These are phyloP conservation scores for Seira sanloemensis DNA, from an alignment of 2,888 invertebrate genomes.

Conservation along the genomic window DNA sequence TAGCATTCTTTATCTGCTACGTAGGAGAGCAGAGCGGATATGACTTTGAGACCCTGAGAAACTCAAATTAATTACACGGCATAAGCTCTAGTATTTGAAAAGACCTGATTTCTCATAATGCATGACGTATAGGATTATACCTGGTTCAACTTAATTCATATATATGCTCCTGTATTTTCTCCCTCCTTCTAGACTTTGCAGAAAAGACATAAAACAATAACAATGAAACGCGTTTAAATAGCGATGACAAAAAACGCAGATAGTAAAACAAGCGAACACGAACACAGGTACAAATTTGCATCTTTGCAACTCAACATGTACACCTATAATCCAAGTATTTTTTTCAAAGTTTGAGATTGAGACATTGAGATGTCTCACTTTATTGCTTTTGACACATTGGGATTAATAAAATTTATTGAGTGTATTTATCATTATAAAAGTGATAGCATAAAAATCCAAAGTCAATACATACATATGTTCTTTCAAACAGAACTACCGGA, in stretches of 20 bases:
- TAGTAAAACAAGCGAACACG: neutral
- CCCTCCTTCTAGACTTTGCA: neutral
- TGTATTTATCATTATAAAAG: neutral
- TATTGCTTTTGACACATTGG: slow-evolving; percentile 4
- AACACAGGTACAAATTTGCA: neutral
- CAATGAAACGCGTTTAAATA: neutral
- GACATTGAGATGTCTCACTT: neutral
- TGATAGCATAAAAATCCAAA: neutral
- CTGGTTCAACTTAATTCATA: too few relatives aligned
- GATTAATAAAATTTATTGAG: neutral
- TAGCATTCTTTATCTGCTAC: slow-evolving; percentile 33
- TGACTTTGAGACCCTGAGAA: slow-evolving; percentile 50
- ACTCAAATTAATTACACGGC: slow-evolving; percentile 50
- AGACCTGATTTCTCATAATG: neutral
- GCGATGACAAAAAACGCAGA: neutral
- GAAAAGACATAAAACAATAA: neutral
- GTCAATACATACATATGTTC: neutral
- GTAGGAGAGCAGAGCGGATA: slow-evolving; percentile 36
- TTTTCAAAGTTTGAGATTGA: neutral
- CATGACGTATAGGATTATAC: neutral
- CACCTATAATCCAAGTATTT: neutral
- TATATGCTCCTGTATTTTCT: too few relatives aligned
- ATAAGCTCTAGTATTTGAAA: neutral
- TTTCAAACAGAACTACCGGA: neutral
- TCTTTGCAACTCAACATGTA: neutral